Evolutionary conservation across 2,113 vertebrate genomes (phyloP), one percentile per base, ranked within the genome.

Genomic region (Electrona antarctica): DNA sequence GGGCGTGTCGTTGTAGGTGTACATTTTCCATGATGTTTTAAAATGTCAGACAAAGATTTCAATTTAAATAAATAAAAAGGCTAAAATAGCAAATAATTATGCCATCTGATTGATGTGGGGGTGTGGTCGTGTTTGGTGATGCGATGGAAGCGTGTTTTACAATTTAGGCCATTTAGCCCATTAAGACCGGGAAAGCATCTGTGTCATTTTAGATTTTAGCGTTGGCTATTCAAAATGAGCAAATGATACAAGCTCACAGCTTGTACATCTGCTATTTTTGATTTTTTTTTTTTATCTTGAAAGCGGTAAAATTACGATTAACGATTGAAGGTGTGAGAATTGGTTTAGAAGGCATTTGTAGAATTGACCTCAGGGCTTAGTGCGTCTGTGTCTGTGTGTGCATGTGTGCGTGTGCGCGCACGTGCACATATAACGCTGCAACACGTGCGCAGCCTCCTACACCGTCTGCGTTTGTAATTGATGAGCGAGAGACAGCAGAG

Each of bases 401-500:
- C 64, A 47, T 51, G 2, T 55, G 33, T 14, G 15, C 4, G 3
- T 55, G 41, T 75, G 51, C n/a, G n/a, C 13, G 47, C 60, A 11
- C 15, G 62, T 58, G 14, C 75, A 73, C 0, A 0, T 58, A 45
- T 57, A 61, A 64, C 51, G 13, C 51, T 41, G 33, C 11, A 11
- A 54, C 46, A 47, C 9, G 48, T 8, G 6, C 51, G 13, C 51
- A 57, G 2, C 5, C 52, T 41, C 33, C 33, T 4, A 57, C 55
- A 15, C 55, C 9, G 13, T 67, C 57, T 64, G 45, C 47, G 41
- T 81, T 67, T 79, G 55, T 8, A 45, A 64, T 64, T 14, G 71
- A 58, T 77, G 62, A 13, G 66, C 73, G 65, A 63, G 47, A 21
- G 56, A 76, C 11, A 71, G 52, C 68, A 76, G 41, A 67, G 69